Conservation (phyloP, 2,113 vertebrate genomes). For the Trematocara marginatum region DNA sequence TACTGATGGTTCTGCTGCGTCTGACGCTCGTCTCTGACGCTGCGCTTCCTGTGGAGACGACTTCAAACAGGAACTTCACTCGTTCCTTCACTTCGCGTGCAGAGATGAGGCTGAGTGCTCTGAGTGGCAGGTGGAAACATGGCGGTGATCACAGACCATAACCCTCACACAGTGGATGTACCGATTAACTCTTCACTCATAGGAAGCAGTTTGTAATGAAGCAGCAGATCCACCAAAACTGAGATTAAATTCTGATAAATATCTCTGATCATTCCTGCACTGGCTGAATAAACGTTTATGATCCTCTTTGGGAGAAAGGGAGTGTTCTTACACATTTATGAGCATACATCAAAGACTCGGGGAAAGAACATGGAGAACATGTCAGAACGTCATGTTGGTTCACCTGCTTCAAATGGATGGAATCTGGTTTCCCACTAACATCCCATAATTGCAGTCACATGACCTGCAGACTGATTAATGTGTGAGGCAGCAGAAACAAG, state of each 20-base stretch:
- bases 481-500: neutral
- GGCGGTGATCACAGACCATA: neutral
- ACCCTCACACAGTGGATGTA: neutral
- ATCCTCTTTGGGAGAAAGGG: neutral
- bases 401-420: neutral
- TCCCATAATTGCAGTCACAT: neutral
- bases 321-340: neutral
- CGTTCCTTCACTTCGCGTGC: neutral
- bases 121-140: neutral
- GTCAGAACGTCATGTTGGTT: neutral
- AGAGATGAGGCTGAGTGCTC: neutral
- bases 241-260: neutral
- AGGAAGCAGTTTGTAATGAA: neutral
- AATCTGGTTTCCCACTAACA: neutral
- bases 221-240: neutral
- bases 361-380: neutral
- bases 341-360: neutral
- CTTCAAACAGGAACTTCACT: neutral
- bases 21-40: neutral
- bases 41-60: neutral
- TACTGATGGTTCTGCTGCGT: neutral
- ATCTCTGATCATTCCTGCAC: neutral
- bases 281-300: neutral
- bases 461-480: neutral
- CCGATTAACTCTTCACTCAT: neutral